A percentile compares a stretch with the other conserved stretches of the same genome.
phyloP scores from a whole-genome alignment of 2,797 vertebrate species.

The Sebastes vulpes region DNA sequence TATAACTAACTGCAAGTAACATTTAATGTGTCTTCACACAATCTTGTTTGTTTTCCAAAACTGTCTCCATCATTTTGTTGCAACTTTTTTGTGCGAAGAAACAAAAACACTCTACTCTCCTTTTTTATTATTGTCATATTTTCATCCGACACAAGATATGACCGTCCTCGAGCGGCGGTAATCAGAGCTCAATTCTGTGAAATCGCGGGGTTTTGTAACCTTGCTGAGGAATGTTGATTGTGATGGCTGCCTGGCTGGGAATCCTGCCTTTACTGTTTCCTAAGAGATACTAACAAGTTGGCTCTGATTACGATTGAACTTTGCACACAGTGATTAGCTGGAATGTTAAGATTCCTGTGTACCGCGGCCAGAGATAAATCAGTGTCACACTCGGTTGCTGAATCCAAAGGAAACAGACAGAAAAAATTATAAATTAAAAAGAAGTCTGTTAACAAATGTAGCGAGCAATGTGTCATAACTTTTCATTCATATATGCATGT shows the following conservation, averaged over 20 bases:
- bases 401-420: constrained; percentile 17
- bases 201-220: constrained; percentile 82
- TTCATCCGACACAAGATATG: constrained; percentile 57
- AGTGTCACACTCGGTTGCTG: constrained; percentile 56
- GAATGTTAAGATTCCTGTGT: constrained; percentile 81
- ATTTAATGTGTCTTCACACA: background rate
- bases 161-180: constrained; percentile 32
- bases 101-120: background rate
- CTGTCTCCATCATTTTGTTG: background rate
- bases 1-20: background rate
- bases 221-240: constrained; percentile 86
- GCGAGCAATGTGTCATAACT: background rate
- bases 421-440: background rate
- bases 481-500: background rate
- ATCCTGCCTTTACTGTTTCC: constrained; percentile 83
- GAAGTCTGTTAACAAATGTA: background rate
- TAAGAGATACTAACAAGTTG: constrained; percentile 81
- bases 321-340: constrained; percentile 84
- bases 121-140: constrained; percentile 49
- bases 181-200: constrained; percentile 61
- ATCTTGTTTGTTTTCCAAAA: background rate
- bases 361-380: constrained; percentile 71
- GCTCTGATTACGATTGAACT: constrained; percentile 83
- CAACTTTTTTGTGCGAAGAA: background rate
- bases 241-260: constrained; percentile 79